Base-by-base conservation (phyloP, 2,113 vertebrate species). In the Panthera uncia region DNA sequence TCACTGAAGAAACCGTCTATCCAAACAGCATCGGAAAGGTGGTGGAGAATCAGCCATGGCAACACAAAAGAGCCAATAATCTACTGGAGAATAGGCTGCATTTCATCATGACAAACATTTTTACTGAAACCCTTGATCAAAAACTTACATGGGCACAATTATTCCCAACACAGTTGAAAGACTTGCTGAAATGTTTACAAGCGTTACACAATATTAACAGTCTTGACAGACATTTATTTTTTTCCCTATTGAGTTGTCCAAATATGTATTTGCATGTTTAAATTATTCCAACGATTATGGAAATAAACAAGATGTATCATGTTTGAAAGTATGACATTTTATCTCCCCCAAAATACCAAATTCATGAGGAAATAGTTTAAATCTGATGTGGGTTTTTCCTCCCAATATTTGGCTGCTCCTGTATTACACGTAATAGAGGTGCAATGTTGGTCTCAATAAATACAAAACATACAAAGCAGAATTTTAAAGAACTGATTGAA, bases 1-100 rank as follows among this genome's bases (percentile, higher is more conserved):
- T 90, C 66, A 93, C 66, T 86, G 94, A 94, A 94, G 84, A 88
- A 96, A 89, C 69, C 12, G 18, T 88, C 71, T 65, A 21, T 92
- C 84, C 33, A 91, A 96, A 95, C 7, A 11, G 57, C 36, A 41
- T 5, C 21, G 27, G 52, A 89, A 68, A 50, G 50, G 65, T n/a
- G n/a, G 38, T 48, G 1, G 18, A 29, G 38, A 95, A n/a, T 61
- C 36, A 68, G 9, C 25, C 83, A 10, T 6, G n/a, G 57, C 73
- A 88, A 94, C 50, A 84, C 14, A 50, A 91, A 96, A 65, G 11
- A 78, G 23, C 38, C 25, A 52, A 57, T n/a, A 33, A 41, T 18
- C 18, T 31, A 76, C 4, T 16, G 21, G 76, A 92, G 31, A 95
- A 29, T 1, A 65, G 50, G 7, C 21, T 69, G 29, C 18, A 41